Evolutionary conservation across 2,113 vertebrate species (phyloP).

Genomic region (Charadrius vociferus): DNA sequence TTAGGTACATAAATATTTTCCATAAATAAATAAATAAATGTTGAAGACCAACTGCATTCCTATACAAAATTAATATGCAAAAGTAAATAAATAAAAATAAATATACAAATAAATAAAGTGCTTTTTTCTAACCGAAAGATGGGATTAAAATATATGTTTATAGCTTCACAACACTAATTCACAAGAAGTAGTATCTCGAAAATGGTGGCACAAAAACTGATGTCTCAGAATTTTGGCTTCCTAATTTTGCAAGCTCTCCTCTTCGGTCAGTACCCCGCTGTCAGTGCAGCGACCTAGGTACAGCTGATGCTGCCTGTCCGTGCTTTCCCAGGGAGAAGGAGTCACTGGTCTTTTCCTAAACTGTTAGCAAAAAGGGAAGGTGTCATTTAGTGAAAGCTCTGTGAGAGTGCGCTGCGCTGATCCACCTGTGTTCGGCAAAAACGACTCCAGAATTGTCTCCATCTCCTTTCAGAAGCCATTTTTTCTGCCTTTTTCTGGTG

Average conservation of each 20-base stretch:
- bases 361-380: not conserved
- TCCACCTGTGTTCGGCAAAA: not conserved
- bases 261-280: not conserved
- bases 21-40: not conserved
- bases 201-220: not conserved
- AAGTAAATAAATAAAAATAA: not conserved
- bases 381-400: not conserved
- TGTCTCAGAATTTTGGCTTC: not conserved
- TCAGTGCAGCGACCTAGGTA: not conserved
- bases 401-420: not conserved
- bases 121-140: not conserved
- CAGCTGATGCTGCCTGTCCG: rapidly evolving
- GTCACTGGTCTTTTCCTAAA: not conserved
- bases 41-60: not conserved
- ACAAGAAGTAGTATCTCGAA: not conserved
- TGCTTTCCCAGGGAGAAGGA: not conserved
- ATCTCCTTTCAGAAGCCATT: not conserved
- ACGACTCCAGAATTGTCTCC: not conserved
- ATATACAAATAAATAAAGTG: not conserved
- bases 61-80: not conserved
- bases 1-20: not conserved
- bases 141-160: not conserved
- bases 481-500: not conserved
- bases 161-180: not conserved
- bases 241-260: not conserved